Conservation (phyloP, 2,888 invertebrate species). For the Brachylomia viminalis region DNA sequence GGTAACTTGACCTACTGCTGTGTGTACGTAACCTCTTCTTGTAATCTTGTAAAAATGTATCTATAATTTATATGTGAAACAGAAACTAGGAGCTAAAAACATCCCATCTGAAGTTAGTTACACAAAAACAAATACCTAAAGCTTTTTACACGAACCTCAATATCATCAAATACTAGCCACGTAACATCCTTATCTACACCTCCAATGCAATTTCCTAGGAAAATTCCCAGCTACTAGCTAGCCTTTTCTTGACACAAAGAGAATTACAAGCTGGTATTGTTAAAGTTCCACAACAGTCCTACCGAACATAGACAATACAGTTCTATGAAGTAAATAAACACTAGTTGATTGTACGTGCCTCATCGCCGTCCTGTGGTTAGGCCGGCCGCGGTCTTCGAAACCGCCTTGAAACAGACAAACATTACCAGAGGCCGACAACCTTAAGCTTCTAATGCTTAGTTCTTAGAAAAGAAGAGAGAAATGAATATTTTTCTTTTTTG, state of each 20-base stretch:
- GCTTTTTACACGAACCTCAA: too few relatives aligned
- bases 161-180: background rate
- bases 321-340: conserved; percentile 24
- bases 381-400: background rate
- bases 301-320: conserved; percentile 4
- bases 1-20: too few relatives aligned
- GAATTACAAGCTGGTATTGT: conserved; percentile 17
- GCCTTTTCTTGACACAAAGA: background rate
- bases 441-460: background rate
- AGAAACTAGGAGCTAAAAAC: background rate
- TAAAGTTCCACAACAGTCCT: background rate
- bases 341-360: conserved; percentile 30
- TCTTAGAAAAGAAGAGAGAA: background rate
- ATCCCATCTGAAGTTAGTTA: background rate
- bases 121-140: background rate
- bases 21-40: background rate
- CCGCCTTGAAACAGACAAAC: conserved; percentile 33
- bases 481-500: background rate
- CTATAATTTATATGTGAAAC: too few relatives aligned
- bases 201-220: background rate
- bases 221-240: background rate
- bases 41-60: background rate
- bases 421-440: background rate
- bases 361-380: conserved; percentile 10
- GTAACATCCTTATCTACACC: background rate